These are phyloP conservation scores for Lomographa bimaculata DNA, from an alignment of 2,888 invertebrate species.

Conservation along the genomic window DNA sequence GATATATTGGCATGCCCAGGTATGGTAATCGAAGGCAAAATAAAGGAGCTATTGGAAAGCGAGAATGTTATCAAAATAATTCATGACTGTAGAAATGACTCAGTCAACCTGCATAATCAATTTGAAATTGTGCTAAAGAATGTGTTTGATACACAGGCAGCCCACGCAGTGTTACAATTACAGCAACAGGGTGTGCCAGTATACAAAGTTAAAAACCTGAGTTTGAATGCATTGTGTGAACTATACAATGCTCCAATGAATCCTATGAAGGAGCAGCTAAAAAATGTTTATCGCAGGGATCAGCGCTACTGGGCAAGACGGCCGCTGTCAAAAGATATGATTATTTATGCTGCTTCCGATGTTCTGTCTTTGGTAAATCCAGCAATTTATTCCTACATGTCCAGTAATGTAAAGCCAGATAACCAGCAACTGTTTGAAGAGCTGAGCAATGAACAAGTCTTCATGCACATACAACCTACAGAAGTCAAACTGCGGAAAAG, in stretches of 20 bases:
- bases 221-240: conserved; percentile 95
- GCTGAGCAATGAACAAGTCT: conserved; percentile 93
- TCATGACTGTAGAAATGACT: conserved; percentile 96
- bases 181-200: conserved; percentile 96
- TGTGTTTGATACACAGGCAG: conserved; percentile 97
- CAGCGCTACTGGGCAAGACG: conserved; percentile 95
- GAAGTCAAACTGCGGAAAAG: conserved; percentile 94
- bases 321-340: conserved; percentile 95
- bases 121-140: conserved; percentile 92
- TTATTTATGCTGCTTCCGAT: conserved; percentile 95
- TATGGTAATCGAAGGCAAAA: conserved; percentile 90
- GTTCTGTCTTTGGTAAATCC: conserved; percentile 94
- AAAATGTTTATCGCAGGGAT: conserved; percentile 92
- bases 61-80: conserved; percentile 93
- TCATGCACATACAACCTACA: conserved; percentile 92
- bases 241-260: conserved; percentile 94
- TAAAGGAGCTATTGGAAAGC: conserved; percentile 91
- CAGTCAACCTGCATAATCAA: conserved; percentile 93
- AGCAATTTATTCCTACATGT: conserved; percentile 88
- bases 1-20: conserved; percentile 93
- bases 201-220: conserved; percentile 96
- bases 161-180: conserved; percentile 95
- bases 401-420: conserved; percentile 87
- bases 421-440: conserved; percentile 90
- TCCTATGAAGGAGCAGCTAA: conserved; percentile 95